Evolutionary conservation across 2,888 invertebrate genomes (phyloP).

Genomic region (Neocrepidodera transversa): DNA sequence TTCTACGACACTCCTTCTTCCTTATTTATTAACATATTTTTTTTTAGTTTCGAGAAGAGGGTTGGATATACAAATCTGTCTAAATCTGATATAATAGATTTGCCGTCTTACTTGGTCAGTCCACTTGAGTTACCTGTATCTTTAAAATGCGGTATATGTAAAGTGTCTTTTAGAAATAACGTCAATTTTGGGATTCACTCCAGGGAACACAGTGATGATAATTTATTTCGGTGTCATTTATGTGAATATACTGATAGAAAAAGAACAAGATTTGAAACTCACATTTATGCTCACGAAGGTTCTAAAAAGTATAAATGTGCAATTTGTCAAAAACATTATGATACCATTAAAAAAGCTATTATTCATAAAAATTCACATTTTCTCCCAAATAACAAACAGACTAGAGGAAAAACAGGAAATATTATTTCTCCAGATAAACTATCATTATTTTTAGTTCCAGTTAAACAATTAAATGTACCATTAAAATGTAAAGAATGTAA

Average conservation of each 20-base stretch:
- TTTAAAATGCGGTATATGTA: background rate
- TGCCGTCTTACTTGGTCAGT: too few species aligned
- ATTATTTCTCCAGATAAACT: background rate
- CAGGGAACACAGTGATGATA: background rate
- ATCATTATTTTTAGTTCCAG: background rate
- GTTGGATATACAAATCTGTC: too few species aligned
- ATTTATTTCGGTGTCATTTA: background rate
- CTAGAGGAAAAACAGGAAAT: background rate
- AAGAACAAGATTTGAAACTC: background rate
- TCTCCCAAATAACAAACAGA: background rate
- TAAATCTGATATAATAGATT: too few species aligned
- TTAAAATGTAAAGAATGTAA: conserved; percentile 64
- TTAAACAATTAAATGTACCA: conserved; percentile 44
- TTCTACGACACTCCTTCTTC: too few species aligned
- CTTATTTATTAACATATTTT: too few species aligned
- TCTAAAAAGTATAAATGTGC: conserved; percentile 44
- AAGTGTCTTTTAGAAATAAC: background rate
- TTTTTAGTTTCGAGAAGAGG: too few species aligned
- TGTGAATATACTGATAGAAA: background rate
- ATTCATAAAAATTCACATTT: background rate
- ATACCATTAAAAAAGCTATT: background rate
- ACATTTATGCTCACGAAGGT: background rate
- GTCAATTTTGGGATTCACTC: background rate
- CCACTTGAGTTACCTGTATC: background rate
- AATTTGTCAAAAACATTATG: conserved; percentile 32